Evolutionary conservation across 2,113 vertebrate species (phyloP), one percentile per base, ranked within the genome.

Genomic region (Epinephelus cyanopodus): DNA sequence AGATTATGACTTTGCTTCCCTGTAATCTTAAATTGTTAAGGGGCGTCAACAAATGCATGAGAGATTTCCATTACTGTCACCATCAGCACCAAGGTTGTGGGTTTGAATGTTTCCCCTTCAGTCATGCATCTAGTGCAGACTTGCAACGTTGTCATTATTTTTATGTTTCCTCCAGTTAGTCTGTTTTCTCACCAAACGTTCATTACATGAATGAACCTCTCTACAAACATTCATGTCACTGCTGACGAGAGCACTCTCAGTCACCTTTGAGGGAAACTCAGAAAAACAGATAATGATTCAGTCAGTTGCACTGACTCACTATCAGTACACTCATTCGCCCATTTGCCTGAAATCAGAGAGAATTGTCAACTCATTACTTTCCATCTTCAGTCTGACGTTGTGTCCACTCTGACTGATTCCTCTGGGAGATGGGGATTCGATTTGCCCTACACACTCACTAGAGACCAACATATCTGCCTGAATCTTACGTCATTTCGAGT

Each of bases 21-120:
- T n/a, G n/a, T n/a, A n/a, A n/a, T n/a, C n/a, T 77, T 25, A 29
- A 58, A 60, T 77, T 23, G 53, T 60, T 50, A 25, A 17, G 15
- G 50, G 56, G 3, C 0, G 29, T 71, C 57, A 65, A 52, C 74
- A 78, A 52, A 47, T 48, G 13, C 56, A 66, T 17, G 64, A 50
- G 33, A 27, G 56, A 39, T 67, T 63, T 58, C 29, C 7, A 5
- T 58, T 21, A 52, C 47, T 17, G 19, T 17, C 2, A 61, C 6
- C 14, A 14, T 1, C 18, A 64, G 19, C 27, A 50, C 37, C 15
- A 27, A 19, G 14, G 12, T 14, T 74, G 19, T 48, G 37, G 33
- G 18, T 77, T 63, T 58, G 17, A 37, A 57, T 23, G 25, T 13
- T 45, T 11, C 18, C 14, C 25, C 25, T 13, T 23, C 39, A 21